Evolutionary conservation across 1,140 invertebrate species (phyloP), one percentile per base, ranked within the genome.

Genomic region (Teleogryllus occipitalis): DNA sequence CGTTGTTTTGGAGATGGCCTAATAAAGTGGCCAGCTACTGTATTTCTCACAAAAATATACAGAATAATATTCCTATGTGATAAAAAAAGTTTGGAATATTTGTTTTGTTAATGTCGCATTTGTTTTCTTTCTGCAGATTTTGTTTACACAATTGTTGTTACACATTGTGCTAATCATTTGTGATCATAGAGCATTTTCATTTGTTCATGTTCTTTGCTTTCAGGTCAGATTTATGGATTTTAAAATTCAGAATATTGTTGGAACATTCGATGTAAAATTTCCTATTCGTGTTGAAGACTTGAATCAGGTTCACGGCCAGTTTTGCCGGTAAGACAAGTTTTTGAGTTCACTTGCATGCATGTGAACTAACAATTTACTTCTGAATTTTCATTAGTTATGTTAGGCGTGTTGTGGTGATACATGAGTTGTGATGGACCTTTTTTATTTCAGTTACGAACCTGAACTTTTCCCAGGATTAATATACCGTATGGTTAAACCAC

Each of bases 181-280:
- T 65, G 54, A 65, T 65, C 2, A 65, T 65, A 14, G 54, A 3
- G 10, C 10, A 65, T 65, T 39, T 39, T 65, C 54, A 65, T 65
- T 14, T 14, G 0, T 65, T 65, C 12, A 76, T 47, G 80, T 78
- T 75, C 82, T 47, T 81, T 82, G 79, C 80, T 88, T 90, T 74
- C 84, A 97, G 93, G 95, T 96, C 0, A 97, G 97, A 86, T 99
- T 99, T 86, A 87, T 93, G 47, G 95, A 98, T 84, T 99, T 99
- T 85, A 99, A 99, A 89, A 93, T 99, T 83, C 98, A 99, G 88
- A 99, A 99, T 87, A 98, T 99, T 88, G 98, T 99, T 39, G 98
- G 97, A 8, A 99, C 96, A 47, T 98, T 97, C 84, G 98, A 99
- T 88, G 91, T 99, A 8, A 94, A 97, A 84, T 99, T 99, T 88